phyloP scores from a whole-genome alignment of 92 coral and sea anemone species.

The Epizoanthus illoricatus region DNA sequence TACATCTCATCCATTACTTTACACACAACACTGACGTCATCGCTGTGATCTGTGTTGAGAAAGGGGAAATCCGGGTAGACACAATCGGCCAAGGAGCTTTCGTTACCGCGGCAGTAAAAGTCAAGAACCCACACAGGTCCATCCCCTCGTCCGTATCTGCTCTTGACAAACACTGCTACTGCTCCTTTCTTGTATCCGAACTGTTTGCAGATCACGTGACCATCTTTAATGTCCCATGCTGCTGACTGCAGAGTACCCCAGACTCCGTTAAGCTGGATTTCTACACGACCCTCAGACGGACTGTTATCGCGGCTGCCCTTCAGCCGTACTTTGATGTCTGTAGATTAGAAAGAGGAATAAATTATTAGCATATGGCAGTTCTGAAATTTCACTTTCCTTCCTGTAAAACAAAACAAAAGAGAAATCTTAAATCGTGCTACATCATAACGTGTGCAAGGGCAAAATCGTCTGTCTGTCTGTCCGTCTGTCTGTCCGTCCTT shows the following conservation, averaged over 20 bases:
- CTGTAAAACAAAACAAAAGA: too few species aligned
- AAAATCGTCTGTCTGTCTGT: too few species aligned
- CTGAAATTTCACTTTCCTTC: too few species aligned
- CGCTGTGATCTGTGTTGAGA: slow-evolving; percentile 1
- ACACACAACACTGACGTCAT: slow-evolving; percentile 25
- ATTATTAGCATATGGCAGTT: too few species aligned
- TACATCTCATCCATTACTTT: neutral
- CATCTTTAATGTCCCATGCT: slow-evolving; percentile 21
- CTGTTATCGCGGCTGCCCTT: neutral
- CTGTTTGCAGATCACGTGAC: slow-evolving; percentile 17
- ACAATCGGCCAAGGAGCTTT: slow-evolving; percentile 1
- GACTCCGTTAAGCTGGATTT: neutral
- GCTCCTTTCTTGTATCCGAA: slow-evolving; percentile 4
- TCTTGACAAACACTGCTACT: slow-evolving; percentile 9
- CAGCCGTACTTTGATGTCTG: slow-evolving; percentile 4
- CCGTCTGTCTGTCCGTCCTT: too few species aligned
- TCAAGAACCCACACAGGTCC: slow-evolving; percentile 10
- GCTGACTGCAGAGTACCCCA: slow-evolving; percentile 28
- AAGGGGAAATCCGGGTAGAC: neutral
- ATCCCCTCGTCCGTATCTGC: neutral
- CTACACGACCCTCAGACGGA: slow-evolving; percentile 13
- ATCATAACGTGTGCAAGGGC: too few species aligned
- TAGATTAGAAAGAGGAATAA: neutral
- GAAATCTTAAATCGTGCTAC: too few species aligned
- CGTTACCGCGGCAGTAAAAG: slow-evolving; percentile 15